Evolutionary conservation across 2,797 vertebrate species (phyloP), one percentile per base, ranked within the genome.

Genomic region (Macroramphosus scolopax): DNA sequence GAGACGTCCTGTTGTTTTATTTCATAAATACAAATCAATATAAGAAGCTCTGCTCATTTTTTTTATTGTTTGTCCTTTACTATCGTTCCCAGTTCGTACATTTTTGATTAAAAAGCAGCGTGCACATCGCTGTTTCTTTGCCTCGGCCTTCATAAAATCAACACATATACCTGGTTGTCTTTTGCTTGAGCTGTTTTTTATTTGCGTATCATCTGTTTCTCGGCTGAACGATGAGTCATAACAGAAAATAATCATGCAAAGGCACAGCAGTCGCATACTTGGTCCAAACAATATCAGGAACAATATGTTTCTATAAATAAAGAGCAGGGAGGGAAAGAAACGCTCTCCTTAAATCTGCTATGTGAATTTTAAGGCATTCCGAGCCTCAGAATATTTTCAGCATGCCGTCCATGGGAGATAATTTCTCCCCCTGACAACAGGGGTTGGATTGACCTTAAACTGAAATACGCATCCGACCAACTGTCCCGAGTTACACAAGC

Each of bases 371-470:
- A 42, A 58, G n/a, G 25, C 39, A 51, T 69, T 68, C 11, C 31
- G 38, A 30, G 8, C 47, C 40, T 51, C 48, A 60, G 39, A 72
- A 65, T 50, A 43, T 12, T 67, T 59, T n/a, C 32, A 57, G 20
- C 63, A 66, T 63, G 46, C 14, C 14, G 7, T 48, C 34, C 18
- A 31, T 64, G 71, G 57, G 42, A 45, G 47, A 26, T 63, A 65
- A 63, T 60, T 51, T 17, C n/a, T 77, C 48, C 44, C 44, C 42
- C 22, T 18, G 42, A 50, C 64, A 56, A 62, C 41, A 52, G 45
- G 5, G 45, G 41, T 18, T 16, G 20, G 25, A 56, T n/a, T n/a
- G n/a, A 52, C 28, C 22, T 41, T 28, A 26, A 47, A 34, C 26
- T 35, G 34, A 57, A 69, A 64, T 59, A 31, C 47, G 24, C 32